Evolutionary conservation across 2,888 invertebrate genomes (phyloP), one percentile per base, ranked within the genome.

Genomic region (Chrysomela aeneicollis): DNA sequence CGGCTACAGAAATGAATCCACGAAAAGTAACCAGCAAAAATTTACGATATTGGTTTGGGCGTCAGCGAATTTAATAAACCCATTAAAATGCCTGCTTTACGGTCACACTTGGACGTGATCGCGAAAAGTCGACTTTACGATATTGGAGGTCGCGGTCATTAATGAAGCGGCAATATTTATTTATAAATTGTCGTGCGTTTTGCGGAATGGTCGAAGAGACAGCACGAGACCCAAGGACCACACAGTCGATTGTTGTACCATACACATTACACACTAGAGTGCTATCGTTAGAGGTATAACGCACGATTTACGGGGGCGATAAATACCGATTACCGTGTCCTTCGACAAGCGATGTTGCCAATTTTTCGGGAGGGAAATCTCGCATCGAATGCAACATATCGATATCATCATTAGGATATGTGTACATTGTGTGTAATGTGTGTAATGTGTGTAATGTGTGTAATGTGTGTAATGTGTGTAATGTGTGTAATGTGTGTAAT

Each of bases 11-110:
- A 12, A 17, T 9, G 4, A n/a, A 54, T 19, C 35, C 17, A 22
- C 26, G 3, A 6, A 26, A 26, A 26, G 26, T 6, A 26, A 26
- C 26, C 3, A 6, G 26, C 26, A 55, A 21, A 46, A 57, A 57
- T 73, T 75, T 76, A 76, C 72, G 74, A 73, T 68, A 71, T 65
- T 59, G 58, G 64, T 73, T 66, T 69, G 69, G 72, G 76, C 76
- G 76, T 77, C 73, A 72, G 71, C 68, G 73, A 74, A 75, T 77
- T 77, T 77, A 76, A 78, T 78, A 77, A 77, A 78, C 77, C 76
- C 76, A 77, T 76, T 78, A 78, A 78, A 78, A 75, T 71, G 52
- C 64, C 71, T 69, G 75, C 65, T 77, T 78, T 78, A 78, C 76
- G 76, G 74, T 77, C 75, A 74, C 76, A 78, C 76, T 74, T 76